Percentiles rank a stretch among this genome's conserved stretches.
Evolutionary conservation across 2,797 vertebrate species (phyloP).

Genomic region (Aeoliscus strigatus): DNA sequence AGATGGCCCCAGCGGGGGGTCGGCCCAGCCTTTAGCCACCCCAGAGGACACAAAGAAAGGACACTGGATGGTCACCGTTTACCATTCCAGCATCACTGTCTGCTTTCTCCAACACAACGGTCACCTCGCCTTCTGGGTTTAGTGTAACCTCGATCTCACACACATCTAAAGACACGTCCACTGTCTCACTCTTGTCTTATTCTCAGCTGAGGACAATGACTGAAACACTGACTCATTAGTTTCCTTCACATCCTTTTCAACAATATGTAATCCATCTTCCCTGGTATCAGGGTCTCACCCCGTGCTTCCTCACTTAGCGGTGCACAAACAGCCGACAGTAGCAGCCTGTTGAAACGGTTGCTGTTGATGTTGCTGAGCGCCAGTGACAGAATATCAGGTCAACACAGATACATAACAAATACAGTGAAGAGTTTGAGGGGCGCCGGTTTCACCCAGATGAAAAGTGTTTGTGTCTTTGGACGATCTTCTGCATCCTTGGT

Average conservation of each 20-base stretch:
- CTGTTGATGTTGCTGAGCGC: slow-evolving; percentile 11
- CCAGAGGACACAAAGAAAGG: too few relatives aligned
- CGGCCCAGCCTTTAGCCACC: too few relatives aligned
- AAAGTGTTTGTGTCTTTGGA: too few relatives aligned
- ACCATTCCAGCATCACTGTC: slow-evolving; percentile 26
- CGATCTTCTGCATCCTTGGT: slow-evolving; percentile 28
- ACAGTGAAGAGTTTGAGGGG: slow-evolving; percentile 26
- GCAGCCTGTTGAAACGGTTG: slow-evolving; percentile 12
- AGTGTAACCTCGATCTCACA: slow-evolving; percentile 44
- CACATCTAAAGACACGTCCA: slow-evolving; percentile 35
- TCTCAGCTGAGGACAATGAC: slow-evolving; percentile 58
- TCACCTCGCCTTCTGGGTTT: slow-evolving; percentile 57
- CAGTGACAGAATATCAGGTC: neutral
- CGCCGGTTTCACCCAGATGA: too few relatives aligned
- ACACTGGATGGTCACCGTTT: too few relatives aligned
- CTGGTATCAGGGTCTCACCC: slow-evolving; percentile 67
- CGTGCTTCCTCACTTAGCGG: slow-evolving; percentile 37
- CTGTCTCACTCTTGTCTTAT: slow-evolving; percentile 54
- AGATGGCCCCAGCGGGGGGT: too few relatives aligned
- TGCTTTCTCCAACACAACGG: slow-evolving; percentile 36
- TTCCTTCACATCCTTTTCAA: slow-evolving; percentile 68
- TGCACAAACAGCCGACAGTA: slow-evolving; percentile 14
- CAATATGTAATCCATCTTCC: slow-evolving; percentile 67
- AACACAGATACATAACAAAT: slow-evolving; percentile 4
- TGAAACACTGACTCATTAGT: slow-evolving; percentile 70